Base-by-base conservation (phyloP, 2,113 vertebrate species). In the Prochilodus magdalenae region DNA sequence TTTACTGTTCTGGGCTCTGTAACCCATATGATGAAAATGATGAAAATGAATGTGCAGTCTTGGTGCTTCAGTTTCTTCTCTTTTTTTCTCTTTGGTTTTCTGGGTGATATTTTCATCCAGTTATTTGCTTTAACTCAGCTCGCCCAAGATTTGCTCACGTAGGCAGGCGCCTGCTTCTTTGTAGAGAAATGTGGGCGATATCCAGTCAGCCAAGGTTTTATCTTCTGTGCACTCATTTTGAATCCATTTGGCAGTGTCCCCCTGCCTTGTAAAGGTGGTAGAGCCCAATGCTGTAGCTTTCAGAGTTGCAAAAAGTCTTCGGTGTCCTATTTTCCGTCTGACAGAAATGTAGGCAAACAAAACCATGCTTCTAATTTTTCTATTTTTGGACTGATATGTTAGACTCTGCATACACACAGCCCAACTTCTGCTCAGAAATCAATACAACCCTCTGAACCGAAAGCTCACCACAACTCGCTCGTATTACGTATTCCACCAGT, bases 371-470 rank as follows among this genome's bases (percentile, higher is more conserved):
- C 66, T 5, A 44, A 0, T 40, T 70, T 70, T 70, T 1, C 36
- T 70, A 44, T n/a, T 70, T n/a, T 24, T 70, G 66, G 33, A n/a
- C 30, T 66, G 63, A 33, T 60, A 60, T 33, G 63, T 66, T 20
- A 66, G 16, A 66, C 63, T 70, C 33, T 36, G 65, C 65, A 70
- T 44, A 24, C 36, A 40, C 29, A 33, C 11, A 44, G 33, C n/a
- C 66, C 24, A 36, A 44, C 40, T 44, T 20, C 66, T 40, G 11
- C 66, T 29, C 7, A 67, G 20, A n/a, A 44, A 70, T 44, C 66
- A 70, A 22, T 44, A 24, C 1, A 36, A 33, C 22, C 65, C 30
- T 40, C 16, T 36, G 29, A 22, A 67, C 30, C 15, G 29, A 20
- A 67, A 36, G 18, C 20, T 67, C 65, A 67, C 65, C 65, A 67